A percentile compares a stretch with the other conserved stretches of the same genome.
These are phyloP conservation scores for Rachycentron canadum DNA, from an alignment of 2,797 vertebrate species.

Conservation along the genomic window DNA sequence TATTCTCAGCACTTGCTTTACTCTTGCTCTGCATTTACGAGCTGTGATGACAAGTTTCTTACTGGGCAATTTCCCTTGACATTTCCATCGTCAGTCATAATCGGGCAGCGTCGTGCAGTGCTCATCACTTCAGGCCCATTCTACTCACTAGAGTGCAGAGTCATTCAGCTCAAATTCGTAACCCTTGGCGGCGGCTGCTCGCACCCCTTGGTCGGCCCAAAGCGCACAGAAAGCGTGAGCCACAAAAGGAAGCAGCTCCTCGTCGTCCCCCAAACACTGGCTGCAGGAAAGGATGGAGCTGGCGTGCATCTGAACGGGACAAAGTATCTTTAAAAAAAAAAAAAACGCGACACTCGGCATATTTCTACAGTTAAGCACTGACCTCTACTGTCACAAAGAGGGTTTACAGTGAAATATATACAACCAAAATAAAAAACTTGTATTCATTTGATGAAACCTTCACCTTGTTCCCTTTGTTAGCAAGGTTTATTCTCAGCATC, in stretches of 20 bases:
- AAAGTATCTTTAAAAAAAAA: neutral
- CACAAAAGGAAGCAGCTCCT: conserved; percentile 83
- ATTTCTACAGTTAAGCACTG: conserved; percentile 46
- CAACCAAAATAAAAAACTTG: neutral
- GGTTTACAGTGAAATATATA: conserved; percentile 14
- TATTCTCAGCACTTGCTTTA: conserved; percentile 34
- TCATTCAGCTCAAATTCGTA: conserved; percentile 87
- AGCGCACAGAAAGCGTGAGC: conserved; percentile 82
- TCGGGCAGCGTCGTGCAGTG: conserved; percentile 1
- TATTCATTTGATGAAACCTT: conserved; percentile 1
- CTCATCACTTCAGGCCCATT: conserved; percentile 28
- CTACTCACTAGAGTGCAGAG: conserved; percentile 88
- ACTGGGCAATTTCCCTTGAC: conserved; percentile 56
- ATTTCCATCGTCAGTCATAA: conserved; percentile 52
- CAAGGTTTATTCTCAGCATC: conserved; percentile 82
- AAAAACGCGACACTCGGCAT: neutral
- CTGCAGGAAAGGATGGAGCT: conserved; percentile 83
- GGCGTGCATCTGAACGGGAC: conserved; percentile 76
- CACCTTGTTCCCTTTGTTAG: conserved; percentile 84
- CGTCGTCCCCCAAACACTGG: conserved; percentile 83
- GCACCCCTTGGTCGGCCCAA: conserved; percentile 85
- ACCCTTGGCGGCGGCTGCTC: conserved; percentile 77
- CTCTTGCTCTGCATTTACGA: conserved; percentile 37
- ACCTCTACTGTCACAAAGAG: conserved; percentile 68
- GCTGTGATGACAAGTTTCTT: conserved; percentile 16